Conservation (phyloP, 2,888 invertebrate species). For the Cancer borealis region DNA sequence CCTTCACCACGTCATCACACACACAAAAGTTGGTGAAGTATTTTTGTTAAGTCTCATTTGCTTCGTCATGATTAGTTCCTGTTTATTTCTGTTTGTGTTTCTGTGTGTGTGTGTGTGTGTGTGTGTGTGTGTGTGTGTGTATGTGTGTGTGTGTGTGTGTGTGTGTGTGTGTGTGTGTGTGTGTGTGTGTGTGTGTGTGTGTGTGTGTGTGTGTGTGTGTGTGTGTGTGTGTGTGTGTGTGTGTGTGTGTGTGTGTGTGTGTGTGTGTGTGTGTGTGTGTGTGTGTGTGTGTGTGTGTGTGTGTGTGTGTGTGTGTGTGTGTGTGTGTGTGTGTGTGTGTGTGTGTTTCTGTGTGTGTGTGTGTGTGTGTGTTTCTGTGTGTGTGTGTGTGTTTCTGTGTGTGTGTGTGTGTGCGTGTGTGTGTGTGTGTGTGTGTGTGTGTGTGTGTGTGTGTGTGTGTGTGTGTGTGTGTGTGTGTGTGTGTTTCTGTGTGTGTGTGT, state of each 20-base stretch:
- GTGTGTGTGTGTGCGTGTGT: too few species aligned
- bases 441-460: neutral
- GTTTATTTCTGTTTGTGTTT: neutral
- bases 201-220: too few species aligned
- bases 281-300: too few species aligned
- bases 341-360: neutral
- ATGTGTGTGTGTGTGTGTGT: too few species aligned
- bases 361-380: too few species aligned
- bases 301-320: neutral
- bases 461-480: neutral
- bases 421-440: neutral
- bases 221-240: too few species aligned
- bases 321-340: neutral
- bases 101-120: neutral
- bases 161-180: neutral
- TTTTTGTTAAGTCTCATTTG: neutral
- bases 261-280: too few species aligned
- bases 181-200: neutral
- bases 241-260: too few species aligned
- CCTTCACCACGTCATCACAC: neutral
- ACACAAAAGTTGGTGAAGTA: neutral
- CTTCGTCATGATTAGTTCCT: neutral
- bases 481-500: too few species aligned
- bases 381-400: too few species aligned
- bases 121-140: neutral